Conservation (phyloP, 1,140 invertebrate species). For the Sarcophaga bullata region DNA sequence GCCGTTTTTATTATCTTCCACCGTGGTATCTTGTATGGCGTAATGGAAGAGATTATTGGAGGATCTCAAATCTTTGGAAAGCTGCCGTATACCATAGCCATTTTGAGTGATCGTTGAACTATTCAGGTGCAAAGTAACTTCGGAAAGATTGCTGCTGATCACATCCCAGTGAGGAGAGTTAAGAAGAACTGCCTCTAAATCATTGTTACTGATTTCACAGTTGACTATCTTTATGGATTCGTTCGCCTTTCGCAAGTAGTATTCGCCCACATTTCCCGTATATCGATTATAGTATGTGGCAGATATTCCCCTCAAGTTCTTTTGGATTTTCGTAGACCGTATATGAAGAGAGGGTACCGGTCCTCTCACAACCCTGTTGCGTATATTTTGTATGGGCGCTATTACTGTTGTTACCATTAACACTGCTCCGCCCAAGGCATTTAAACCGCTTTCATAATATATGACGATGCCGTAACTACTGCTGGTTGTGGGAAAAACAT, state of each 20-base stretch:
- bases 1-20: conserved; percentile 84
- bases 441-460: conserved; percentile 82
- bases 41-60: conserved; percentile 97
- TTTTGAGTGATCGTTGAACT: conserved; percentile 85
- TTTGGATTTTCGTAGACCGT: conserved; percentile 77
- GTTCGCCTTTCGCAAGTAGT: conserved; percentile 87
- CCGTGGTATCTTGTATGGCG: conserved; percentile 86
- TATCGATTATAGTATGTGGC: conserved; percentile 91
- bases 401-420: conserved; percentile 82
- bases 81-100: conserved; percentile 85
- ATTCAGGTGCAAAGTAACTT: conserved; percentile 88
- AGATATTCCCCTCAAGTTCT: conserved; percentile 84
- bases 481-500: conserved; percentile 87
- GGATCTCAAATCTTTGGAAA: conserved; percentile 87
- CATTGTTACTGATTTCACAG: conserved; percentile 83
- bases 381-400: conserved; percentile 76
- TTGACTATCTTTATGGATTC: conserved; percentile 84
- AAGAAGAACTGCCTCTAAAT: conserved; percentile 81
- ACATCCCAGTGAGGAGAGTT: conserved; percentile 87
- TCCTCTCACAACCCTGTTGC: conserved; percentile 77
- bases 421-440: conserved; percentile 83
- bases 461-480: conserved; percentile 84
- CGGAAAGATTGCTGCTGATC: conserved; percentile 82
- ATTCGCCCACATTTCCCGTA: conserved; percentile 83
- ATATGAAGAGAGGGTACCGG: conserved; percentile 80